Conservation (phyloP, 2,797 vertebrate species). For the Capromys pilorides region DNA sequence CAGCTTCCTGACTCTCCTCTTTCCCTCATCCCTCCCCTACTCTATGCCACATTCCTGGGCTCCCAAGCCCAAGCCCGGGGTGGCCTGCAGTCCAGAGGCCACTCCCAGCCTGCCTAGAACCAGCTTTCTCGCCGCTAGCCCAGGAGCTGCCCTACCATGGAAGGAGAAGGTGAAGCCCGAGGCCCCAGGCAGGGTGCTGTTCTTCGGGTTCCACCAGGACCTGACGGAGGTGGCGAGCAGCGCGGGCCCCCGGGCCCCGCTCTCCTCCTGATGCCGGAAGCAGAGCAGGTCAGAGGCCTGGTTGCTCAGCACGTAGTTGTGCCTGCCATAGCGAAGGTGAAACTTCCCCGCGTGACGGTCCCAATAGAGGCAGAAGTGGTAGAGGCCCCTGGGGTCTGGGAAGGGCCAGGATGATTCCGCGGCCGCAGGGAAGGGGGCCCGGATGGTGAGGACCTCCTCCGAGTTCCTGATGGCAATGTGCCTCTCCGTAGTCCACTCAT, state of each 20-base stretch:
- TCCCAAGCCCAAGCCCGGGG: not conserved
- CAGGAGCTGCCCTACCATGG: slow-evolving; percentile 60
- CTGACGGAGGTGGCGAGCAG: slow-evolving; percentile 79
- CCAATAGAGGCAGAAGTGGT: slow-evolving; percentile 88
- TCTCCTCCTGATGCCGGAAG: slow-evolving; percentile 45
- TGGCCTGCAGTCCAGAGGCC: not conserved
- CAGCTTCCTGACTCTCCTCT: not conserved
- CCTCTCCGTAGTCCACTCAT: rapidly evolving
- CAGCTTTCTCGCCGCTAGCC: not conserved
- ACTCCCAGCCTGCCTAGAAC: not conserved
- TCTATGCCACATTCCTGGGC: not conserved
- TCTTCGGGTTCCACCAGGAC: slow-evolving; percentile 73
- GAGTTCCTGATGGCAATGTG: slow-evolving; percentile 81
- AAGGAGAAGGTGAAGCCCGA: slow-evolving; percentile 75
- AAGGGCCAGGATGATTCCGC: not conserved
- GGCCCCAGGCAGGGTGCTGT: slow-evolving; percentile 71
- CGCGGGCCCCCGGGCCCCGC: rapidly evolving
- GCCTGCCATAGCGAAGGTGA: slow-evolving; percentile 79
- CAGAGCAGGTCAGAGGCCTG: slow-evolving; percentile 59
- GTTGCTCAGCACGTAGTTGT: slow-evolving; percentile 52
- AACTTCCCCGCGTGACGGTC: slow-evolving; percentile 60
- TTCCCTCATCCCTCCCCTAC: not conserved
- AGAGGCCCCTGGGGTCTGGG: slow-evolving; percentile 76
- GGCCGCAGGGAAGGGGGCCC: slow-evolving; percentile 64
- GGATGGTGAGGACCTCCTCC: slow-evolving; percentile 58